These are phyloP conservation scores for Drosophila albomicans DNA, from an alignment of 1,140 invertebrate species.

Conservation along the genomic window DNA sequence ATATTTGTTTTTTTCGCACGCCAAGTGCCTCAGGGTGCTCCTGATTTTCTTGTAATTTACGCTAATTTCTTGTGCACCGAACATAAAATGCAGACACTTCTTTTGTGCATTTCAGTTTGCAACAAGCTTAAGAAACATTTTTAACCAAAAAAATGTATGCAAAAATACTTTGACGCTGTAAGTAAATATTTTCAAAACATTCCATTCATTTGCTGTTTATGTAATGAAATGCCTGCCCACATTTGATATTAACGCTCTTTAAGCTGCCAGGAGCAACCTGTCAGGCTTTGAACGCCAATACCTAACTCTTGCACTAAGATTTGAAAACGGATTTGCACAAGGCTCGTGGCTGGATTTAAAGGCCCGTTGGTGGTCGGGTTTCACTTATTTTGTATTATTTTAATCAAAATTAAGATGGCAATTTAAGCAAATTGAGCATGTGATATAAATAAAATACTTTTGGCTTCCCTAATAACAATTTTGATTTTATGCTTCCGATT, in stretches of 20 bases:
- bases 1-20: conserved; percentile 1
- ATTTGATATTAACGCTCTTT: background rate
- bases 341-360: background rate
- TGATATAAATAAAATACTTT: no score
- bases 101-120: background rate
- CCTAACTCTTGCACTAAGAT: conserved; percentile 2
- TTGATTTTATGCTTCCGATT: background rate
- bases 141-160: background rate
- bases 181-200: background rate
- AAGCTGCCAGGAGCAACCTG: background rate
- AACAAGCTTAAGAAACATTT: conserved; percentile 8
- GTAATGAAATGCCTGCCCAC: conserved; percentile 13
- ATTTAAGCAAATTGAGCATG: background rate
- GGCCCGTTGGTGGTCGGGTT: background rate
- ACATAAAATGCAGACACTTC: conserved; percentile 4
- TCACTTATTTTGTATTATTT: background rate
- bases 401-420: background rate
- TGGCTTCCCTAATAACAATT: background rate
- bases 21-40: background rate
- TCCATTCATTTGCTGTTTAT: conserved; percentile 9
- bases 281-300: background rate
- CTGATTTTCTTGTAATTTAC: conserved; percentile 53
- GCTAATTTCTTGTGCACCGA: conserved; percentile 32
- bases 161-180: background rate
- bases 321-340: background rate